A percentile compares a stretch with the other conserved stretches of the same genome.
phyloP scores from a whole-genome alignment of 1,140 invertebrate genomes.

The Zaprionus vittiger region DNA sequence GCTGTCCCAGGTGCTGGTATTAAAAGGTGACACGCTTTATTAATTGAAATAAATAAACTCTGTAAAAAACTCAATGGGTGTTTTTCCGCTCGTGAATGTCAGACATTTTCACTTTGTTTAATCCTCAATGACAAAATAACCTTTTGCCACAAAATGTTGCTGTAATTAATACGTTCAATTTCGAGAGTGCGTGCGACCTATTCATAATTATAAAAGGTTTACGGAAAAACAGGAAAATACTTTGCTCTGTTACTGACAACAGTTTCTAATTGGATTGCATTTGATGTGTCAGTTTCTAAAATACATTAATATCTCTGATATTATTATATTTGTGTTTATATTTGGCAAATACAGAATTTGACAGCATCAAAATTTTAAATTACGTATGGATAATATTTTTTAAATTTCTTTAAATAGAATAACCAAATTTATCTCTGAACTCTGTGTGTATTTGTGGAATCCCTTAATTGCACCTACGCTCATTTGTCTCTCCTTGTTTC shows the following conservation, averaged over 20 bases:
- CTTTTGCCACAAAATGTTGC: neutral
- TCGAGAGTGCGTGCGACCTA: neutral
- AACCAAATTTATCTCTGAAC: neutral
- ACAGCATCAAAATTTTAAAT: no score
- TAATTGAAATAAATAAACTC: conserved; percentile 7
- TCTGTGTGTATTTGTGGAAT: neutral
- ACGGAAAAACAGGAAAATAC: neutral
- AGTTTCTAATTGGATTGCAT: neutral
- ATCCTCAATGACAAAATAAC: neutral
- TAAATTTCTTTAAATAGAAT: neutral
- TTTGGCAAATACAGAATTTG: no score
- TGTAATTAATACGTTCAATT: conserved; percentile 14
- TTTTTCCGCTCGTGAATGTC: neutral
- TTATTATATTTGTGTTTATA: no score
- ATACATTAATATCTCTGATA: neutral
- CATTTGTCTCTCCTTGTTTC: neutral
- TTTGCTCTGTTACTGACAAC: neutral
- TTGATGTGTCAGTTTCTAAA: neutral
- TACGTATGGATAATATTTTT: neutral
- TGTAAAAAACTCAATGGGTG: neutral
- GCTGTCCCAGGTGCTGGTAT: neutral
- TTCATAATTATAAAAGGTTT: neutral
- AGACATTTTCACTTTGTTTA: neutral
- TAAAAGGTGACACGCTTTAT: neutral
- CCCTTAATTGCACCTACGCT: neutral